These are phyloP conservation scores for Pituophis catenifer DNA, from an alignment of 2,113 vertebrate genomes.

Conservation along the genomic window DNA sequence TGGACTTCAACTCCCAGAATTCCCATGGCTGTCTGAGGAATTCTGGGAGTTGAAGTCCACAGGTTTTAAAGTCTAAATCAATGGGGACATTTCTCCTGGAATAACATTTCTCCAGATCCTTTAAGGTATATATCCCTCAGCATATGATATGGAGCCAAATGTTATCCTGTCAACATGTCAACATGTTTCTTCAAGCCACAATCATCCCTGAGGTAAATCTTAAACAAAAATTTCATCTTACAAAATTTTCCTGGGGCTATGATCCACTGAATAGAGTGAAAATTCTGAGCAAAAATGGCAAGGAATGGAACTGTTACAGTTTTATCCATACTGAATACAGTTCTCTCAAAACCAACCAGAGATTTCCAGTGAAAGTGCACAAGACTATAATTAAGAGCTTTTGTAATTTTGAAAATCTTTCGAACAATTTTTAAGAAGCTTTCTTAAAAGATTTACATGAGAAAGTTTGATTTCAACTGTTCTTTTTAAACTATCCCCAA, in stretches of 20 bases:
- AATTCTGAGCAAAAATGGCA: neutral
- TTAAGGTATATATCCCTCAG: neutral
- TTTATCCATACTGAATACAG: neutral
- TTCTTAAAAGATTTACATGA: neutral
- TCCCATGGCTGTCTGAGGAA: neutral
- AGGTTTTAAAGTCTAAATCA: neutral
- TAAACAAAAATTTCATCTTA: neutral
- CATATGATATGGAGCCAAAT: neutral
- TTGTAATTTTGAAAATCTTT: neutral
- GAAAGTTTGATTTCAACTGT: neutral
- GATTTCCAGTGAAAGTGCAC: neutral
- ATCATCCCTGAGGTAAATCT: neutral
- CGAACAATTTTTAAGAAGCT: neutral
- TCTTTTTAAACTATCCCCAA: neutral
- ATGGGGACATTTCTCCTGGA: neutral
- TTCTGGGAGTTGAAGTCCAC: neutral
- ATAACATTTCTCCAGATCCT: neutral
- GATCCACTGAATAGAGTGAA: neutral
- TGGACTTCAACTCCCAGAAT: neutral
- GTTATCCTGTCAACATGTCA: neutral
- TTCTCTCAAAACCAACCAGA: neutral
- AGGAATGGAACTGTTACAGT: neutral
- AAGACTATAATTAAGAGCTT: neutral
- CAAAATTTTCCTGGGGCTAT: neutral
- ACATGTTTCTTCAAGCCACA: neutral